Evolutionary conservation across 2,113 vertebrate genomes (phyloP).

Genomic region (Ginglymostoma cirratum): DNA sequence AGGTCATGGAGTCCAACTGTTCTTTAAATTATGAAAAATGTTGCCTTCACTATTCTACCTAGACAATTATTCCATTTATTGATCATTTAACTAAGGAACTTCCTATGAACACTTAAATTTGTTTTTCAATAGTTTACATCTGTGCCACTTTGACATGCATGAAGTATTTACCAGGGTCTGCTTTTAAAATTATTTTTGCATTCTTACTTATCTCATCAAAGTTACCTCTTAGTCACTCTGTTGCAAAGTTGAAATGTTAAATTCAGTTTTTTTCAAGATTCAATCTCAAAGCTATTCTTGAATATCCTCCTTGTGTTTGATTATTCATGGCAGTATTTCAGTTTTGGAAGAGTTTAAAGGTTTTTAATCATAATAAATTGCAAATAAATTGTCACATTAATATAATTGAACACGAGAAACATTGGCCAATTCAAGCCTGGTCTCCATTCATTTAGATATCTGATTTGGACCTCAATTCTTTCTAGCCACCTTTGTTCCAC

Average conservation of each 20-base stretch:
- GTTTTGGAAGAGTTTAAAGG: neutral
- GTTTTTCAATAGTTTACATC: neutral
- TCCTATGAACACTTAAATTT: neutral
- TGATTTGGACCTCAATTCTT: neutral
- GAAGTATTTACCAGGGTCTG: neutral
- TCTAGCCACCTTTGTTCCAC: neutral
- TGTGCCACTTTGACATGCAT: neutral
- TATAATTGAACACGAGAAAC: neutral
- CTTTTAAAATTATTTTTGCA: neutral
- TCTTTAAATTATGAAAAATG: neutral
- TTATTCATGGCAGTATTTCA: neutral
- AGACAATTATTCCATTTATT: neutral
- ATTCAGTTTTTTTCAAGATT: neutral
- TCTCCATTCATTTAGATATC: neutral
- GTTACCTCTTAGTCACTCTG: neutral
- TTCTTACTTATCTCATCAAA: neutral
- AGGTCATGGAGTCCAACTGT: neutral
- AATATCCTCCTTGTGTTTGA: neutral
- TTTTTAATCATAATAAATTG: neutral
- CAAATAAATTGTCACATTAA: neutral
- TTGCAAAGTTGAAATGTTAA: neutral
- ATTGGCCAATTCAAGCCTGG: neutral
- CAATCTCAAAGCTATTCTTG: neutral
- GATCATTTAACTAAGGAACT: neutral
- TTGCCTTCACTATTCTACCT: neutral